Evolutionary conservation across 1,140 invertebrate species (phyloP).

Genomic region (Eufriesea mexicana): DNA sequence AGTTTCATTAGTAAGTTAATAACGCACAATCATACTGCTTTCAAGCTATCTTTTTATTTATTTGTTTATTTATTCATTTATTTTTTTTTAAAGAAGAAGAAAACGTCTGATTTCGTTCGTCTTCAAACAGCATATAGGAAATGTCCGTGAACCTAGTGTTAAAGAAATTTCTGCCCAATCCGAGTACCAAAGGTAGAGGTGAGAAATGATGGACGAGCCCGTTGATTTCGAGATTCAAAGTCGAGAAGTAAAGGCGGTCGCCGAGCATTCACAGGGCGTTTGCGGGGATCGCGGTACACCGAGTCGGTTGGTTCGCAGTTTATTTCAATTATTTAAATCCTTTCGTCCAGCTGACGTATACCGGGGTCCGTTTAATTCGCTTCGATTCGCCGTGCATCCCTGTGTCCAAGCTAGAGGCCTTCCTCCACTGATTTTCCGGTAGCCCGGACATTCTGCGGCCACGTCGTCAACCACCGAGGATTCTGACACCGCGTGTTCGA

Average conservation of each 20-base stretch:
- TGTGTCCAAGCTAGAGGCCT: slow-evolving; percentile 51
- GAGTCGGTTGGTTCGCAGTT: slow-evolving; percentile 37
- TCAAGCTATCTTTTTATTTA: too few relatives aligned
- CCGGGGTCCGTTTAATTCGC: slow-evolving; percentile 55
- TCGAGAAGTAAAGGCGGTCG: slow-evolving; percentile 21
- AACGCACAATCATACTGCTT: too few relatives aligned
- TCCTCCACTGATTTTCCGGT: slow-evolving; percentile 53
- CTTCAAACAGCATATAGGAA: too few relatives aligned
- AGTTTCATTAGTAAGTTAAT: too few relatives aligned
- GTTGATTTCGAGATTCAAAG: background rate
- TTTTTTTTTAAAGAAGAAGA: too few relatives aligned
- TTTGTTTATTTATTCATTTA: too few relatives aligned
- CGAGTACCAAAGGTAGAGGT: background rate
- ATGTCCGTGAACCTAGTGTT: too few relatives aligned
- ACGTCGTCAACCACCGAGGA: slow-evolving; percentile 38
- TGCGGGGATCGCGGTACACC: background rate
- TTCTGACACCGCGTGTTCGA: background rate
- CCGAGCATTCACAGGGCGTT: slow-evolving; percentile 23
- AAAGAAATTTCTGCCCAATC: too few relatives aligned
- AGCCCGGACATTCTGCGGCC: slow-evolving; percentile 39
- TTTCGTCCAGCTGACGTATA: background rate
- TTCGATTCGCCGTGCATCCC: slow-evolving; percentile 49
- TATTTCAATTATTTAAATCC: slow-evolving; percentile 66
- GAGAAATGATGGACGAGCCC: background rate
- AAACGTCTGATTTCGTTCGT: too few relatives aligned